These are phyloP conservation scores for Morpho helenor DNA, from an alignment of 2,888 invertebrate species.

Conservation along the genomic window DNA sequence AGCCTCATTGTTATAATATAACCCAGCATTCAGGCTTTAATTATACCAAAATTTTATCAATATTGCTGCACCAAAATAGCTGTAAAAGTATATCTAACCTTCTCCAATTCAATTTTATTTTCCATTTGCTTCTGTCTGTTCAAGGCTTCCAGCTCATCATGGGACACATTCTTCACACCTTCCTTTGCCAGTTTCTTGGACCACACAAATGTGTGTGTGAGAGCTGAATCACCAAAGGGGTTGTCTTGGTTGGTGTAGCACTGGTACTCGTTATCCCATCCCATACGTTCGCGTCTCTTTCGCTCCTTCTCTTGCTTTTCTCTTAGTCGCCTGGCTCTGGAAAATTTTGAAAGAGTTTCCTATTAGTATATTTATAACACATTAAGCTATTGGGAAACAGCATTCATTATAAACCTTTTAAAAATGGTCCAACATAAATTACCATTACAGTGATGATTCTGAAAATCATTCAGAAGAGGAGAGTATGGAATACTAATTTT, in stretches of 20 bases:
- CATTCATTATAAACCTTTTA: too few species aligned
- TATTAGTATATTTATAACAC: too few species aligned
- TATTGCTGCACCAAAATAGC: too few species aligned
- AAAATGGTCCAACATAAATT: too few species aligned
- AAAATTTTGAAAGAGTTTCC: not conserved
- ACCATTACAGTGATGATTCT: too few species aligned
- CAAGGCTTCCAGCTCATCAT: constrained; percentile 89
- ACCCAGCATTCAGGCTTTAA: too few species aligned
- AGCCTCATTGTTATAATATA: too few species aligned
- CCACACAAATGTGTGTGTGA: constrained; percentile 98
- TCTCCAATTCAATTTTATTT: constrained; percentile 94
- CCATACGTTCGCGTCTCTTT: constrained; percentile 93
- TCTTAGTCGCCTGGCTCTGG: constrained; percentile 83
- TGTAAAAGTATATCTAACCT: constrained; percentile 66
- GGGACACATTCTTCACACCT: constrained; percentile 87
- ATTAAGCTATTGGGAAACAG: too few species aligned
- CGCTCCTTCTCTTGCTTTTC: constrained; percentile 96
- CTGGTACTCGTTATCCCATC: constrained; percentile 97
- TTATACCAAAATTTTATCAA: too few species aligned
- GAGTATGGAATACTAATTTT: too few species aligned
- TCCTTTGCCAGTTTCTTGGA: constrained; percentile 96
- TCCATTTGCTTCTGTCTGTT: constrained; percentile 94
- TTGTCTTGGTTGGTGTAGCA: constrained; percentile 99
- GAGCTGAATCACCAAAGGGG: constrained; percentile 98
- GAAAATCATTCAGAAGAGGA: too few species aligned